Conservation (phyloP, 1,140 invertebrate genomes). For the Apis mellifera region Amel_HAv3.1 CM009932.2:2551501-2552000, state of each 20-base stretch:
- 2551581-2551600: not conserved
- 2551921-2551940: constrained; percentile 61
- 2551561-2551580: constrained; percentile 69
- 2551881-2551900: not conserved
- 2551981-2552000: constrained; percentile 38
- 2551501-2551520: constrained; percentile 73
- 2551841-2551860: constrained; percentile 26
- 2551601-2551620: not conserved
- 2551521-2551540: constrained; percentile 66
- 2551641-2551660: not conserved
- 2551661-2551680: not conserved
- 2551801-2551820: constrained; percentile 50
- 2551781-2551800: constrained; percentile 46
- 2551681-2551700: not conserved
- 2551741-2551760: constrained; percentile 23
- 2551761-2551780: constrained; percentile 72
- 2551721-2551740: not conserved
- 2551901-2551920: constrained; percentile 28
- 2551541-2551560: constrained; percentile 68
- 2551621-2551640: not conserved
- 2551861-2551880: not conserved
- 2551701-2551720: not conserved
- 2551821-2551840: constrained; percentile 45
- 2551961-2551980: constrained; percentile 47
- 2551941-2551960: constrained; percentile 50